phyloP scores from a whole-genome alignment of 2,113 vertebrate genomes.

The Oryzias celebensis region DNA sequence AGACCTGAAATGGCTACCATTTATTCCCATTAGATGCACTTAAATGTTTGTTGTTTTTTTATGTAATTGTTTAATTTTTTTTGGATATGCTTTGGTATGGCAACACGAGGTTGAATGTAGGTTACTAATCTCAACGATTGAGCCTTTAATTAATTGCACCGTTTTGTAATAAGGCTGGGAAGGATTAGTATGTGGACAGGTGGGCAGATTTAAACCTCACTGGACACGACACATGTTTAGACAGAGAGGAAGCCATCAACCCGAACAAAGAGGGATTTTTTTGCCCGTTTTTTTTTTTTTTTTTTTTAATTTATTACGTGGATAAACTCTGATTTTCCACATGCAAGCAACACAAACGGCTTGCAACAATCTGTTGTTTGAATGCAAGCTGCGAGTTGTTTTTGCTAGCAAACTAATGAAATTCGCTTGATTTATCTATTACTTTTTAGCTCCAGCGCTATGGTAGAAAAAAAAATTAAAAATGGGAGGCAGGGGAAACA shows the following conservation, averaged over 20 bases:
- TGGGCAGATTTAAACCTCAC: constrained; percentile 71
- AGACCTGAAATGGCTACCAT: neutral
- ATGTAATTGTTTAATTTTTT: constrained; percentile 4
- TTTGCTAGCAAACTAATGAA: neutral
- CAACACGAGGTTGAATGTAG: constrained; percentile 56
- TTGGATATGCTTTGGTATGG: neutral
- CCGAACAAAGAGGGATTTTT: constrained; percentile 66
- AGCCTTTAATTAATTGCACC: constrained; percentile 75
- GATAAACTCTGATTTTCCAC: constrained; percentile 54
- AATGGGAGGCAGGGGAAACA: too few relatives aligned
- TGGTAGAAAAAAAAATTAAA: too few relatives aligned
- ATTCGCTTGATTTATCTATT: too few relatives aligned
- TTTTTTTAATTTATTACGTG: constrained; percentile 35
- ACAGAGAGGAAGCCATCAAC: constrained; percentile 58
- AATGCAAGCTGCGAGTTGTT: neutral
- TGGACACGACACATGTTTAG: constrained; percentile 71
- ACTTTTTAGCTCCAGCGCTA: too few relatives aligned
- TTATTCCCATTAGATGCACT: neutral
- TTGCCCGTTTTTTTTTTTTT: neutral
- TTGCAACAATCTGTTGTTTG: constrained; percentile 6
- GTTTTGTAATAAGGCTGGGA: constrained; percentile 68
- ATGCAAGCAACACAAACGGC: constrained; percentile 8
- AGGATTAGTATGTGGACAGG: constrained; percentile 73
- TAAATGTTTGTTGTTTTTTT: neutral
- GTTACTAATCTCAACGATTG: constrained; percentile 69